phyloP scores from a whole-genome alignment of 1,140 invertebrate species.

The Caerostris darwini region DNA sequence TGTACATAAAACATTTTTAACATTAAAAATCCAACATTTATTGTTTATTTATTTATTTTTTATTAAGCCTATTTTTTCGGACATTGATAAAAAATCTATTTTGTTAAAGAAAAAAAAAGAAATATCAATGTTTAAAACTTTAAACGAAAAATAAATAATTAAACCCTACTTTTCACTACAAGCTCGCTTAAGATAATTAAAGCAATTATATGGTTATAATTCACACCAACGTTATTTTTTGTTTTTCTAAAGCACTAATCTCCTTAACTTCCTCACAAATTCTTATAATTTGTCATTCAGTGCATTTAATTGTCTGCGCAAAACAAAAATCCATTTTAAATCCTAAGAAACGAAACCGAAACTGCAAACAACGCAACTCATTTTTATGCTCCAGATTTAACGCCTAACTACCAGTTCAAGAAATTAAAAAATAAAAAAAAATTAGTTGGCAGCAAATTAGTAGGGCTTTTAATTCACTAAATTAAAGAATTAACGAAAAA shows the following conservation, averaged over 20 bases:
- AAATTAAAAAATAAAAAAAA: background rate
- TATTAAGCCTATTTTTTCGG: too few species aligned
- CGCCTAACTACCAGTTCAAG: background rate
- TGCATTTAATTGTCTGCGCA: background rate
- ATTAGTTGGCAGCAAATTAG: background rate
- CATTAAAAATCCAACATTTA: too few species aligned
- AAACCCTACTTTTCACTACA: too few species aligned
- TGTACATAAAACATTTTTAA: too few species aligned
- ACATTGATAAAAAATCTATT: too few species aligned
- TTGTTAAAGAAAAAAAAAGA: too few species aligned
- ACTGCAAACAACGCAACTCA: background rate
- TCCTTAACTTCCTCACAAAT: background rate
- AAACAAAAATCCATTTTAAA: background rate
- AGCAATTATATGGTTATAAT: too few species aligned
- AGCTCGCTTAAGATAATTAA: too few species aligned
- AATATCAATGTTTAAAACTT: too few species aligned
- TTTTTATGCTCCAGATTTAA: background rate
- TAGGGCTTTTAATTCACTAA: background rate
- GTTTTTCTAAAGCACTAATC: background rate
- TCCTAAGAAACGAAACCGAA: background rate
- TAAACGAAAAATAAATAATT: too few species aligned
- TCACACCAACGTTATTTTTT: background rate
- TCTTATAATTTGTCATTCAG: background rate
- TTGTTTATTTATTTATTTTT: too few species aligned
- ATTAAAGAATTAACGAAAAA: constrained; percentile 14